Evolutionary conservation across 2,888 invertebrate genomes (phyloP).

Genomic region (Melikaiella ostensackeni): DNA sequence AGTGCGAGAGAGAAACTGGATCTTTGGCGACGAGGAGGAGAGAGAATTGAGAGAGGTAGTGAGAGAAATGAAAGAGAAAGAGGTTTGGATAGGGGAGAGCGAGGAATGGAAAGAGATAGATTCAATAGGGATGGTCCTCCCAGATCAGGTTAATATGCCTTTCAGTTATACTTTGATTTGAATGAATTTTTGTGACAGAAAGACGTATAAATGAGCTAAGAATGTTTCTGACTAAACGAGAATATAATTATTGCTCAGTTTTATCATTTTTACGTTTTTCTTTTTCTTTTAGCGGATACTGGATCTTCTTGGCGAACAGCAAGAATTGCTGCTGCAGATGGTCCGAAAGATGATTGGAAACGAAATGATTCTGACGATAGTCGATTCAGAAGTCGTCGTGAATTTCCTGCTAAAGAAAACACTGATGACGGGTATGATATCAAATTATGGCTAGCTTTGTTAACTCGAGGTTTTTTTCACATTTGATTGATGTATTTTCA

Average conservation of each 20-base stretch:
- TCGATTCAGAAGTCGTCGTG: background rate
- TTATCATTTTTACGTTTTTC: too few relatives aligned
- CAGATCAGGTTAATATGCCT: constrained; percentile 14
- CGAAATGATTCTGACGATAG: constrained; percentile 4
- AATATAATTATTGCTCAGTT: too few relatives aligned
- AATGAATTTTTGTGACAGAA: background rate
- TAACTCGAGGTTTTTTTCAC: background rate
- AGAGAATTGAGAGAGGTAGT: background rate
- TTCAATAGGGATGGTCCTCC: background rate
- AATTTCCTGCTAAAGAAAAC: constrained; percentile 4
- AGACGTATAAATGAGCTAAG: background rate
- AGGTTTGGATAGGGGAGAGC: constrained; percentile 32
- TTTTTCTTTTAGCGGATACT: background rate
- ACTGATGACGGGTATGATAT: constrained; percentile 11
- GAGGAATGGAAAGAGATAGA: constrained; percentile 44
- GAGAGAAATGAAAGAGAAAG: constrained; percentile 28
- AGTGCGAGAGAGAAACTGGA: constrained; percentile 67
- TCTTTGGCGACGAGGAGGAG: constrained; percentile 22
- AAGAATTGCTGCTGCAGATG: constrained; percentile 11
- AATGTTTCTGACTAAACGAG: background rate
- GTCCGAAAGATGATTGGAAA: constrained; percentile 14
- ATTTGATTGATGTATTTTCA: too few relatives aligned
- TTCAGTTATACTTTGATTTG: background rate
- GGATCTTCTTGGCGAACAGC: constrained; percentile 35
- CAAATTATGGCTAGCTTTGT: background rate